Evolutionary conservation across 2,888 invertebrate species (phyloP).

Genomic region (Chromoteleia sp.): DNA sequence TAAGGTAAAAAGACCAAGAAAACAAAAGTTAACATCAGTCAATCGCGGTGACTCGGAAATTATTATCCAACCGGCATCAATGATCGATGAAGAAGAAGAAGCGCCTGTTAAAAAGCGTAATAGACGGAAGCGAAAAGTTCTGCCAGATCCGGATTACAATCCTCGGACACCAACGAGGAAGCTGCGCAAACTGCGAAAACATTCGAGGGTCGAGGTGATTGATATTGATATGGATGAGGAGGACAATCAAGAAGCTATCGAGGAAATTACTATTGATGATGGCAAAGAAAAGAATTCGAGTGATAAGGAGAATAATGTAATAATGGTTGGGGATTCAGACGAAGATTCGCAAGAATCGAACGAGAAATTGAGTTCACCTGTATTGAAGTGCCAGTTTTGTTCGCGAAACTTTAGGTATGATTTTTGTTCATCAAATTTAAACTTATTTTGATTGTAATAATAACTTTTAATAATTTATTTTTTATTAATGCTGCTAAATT

Average conservation of each 20-base stretch:
- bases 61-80: constrained; percentile 82
- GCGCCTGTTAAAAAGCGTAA: constrained; percentile 74
- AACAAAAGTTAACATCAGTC: constrained; percentile 82
- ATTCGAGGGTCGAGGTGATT: constrained; percentile 79
- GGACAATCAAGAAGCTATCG: constrained; percentile 72
- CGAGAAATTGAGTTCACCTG: constrained; percentile 62
- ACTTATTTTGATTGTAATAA: too few species aligned
- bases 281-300: constrained; percentile 82
- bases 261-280: constrained; percentile 80
- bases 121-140: constrained; percentile 76
- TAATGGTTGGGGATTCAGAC: constrained; percentile 82
- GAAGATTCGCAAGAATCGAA: constrained; percentile 73
- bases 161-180: constrained; percentile 72
- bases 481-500: too few species aligned
- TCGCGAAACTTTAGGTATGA: constrained; percentile 75
- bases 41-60: constrained; percentile 83
- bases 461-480: too few species aligned
- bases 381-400: constrained; percentile 79
- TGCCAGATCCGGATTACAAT: constrained; percentile 75
- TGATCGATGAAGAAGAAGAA: constrained; percentile 76
- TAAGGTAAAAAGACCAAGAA: constrained; percentile 80
- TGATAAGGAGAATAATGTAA: constrained; percentile 83
- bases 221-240: constrained; percentile 80
- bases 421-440: background rate
- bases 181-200: constrained; percentile 71